Base-by-base conservation (phyloP, 2,113 vertebrate genomes). In the Psilopsiagon aurifrons region DNA sequence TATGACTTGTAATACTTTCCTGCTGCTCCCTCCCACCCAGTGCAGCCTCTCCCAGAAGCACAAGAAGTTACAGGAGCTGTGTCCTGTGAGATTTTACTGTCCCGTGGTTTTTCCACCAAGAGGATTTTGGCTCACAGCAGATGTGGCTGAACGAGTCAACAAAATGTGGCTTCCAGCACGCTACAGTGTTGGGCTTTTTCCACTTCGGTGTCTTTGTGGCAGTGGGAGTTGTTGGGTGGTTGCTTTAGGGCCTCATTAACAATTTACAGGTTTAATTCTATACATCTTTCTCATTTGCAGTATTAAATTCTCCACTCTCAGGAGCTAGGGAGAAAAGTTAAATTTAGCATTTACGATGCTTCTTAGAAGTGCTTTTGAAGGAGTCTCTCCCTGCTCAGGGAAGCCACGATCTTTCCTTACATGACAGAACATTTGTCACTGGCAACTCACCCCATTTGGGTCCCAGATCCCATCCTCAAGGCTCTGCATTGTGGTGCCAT, bases 241-340 rank as follows among this genome's bases (percentile, higher is more conserved):
- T 94, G 96, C 94, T 94, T 84, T 82, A 69, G 86, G 94, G 81
- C 87, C 67, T 96, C 71, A 76, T 97, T 88, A 96, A 92, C 83
- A 77, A 91, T 94, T 88, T 82, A 84, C 41, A 47, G 35, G 41
- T 87, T 87, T 95, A 94, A 91, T 94, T 96, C 95, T 92, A 79
- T 82, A 92, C 74, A 27, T 94, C 89, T 89, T 94, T 94, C 70
- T 95, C 94, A 91, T 91, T 91, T 94, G 86, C 89, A 76, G 47
- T 79, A 89, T 89, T 91, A 92, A 94, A 84, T 92, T 86, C 86
- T 94, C 81, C 81, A 1, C 47, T 86, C 81, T 68, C 29, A 83
- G 91, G 27, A 97, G 90, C 66, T 11, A 33, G 76, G 62, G 64
- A 86, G 59, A 46, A 39, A 59, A 94, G 71, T 94, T 85, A 73